Evolutionary conservation across 2,888 invertebrate genomes (phyloP).

Genomic region (Lasioglossum figueresi): DNA sequence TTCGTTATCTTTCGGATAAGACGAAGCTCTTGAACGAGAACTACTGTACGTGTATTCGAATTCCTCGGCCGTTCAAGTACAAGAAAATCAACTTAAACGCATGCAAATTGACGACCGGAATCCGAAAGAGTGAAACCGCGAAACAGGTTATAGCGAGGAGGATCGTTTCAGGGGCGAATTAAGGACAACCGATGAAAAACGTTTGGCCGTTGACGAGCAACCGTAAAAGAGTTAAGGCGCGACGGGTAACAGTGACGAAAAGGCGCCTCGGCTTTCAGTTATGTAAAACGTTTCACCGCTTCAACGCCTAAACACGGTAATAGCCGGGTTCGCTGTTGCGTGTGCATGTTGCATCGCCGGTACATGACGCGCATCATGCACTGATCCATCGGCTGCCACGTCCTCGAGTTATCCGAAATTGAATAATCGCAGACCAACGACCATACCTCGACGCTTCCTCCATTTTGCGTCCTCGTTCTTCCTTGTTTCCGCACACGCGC

Average conservation of each 20-base stretch:
- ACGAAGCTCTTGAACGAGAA: not conserved
- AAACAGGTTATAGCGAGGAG: not conserved
- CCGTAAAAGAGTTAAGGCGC: conserved; percentile 31
- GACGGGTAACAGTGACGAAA: conserved; percentile 36
- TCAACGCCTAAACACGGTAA: conserved; percentile 55
- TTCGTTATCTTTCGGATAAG: not conserved
- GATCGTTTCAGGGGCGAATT: not conserved
- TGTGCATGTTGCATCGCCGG: conserved; percentile 45
- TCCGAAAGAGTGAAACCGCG: not conserved
- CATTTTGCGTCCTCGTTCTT: not conserved
- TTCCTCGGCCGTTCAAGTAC: not conserved
- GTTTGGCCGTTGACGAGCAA: not conserved
- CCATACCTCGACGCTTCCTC: conserved; percentile 30
- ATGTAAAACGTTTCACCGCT: conserved; percentile 63
- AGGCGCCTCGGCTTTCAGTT: conserved; percentile 49
- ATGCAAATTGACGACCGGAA: not conserved
- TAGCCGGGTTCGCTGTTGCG: conserved; percentile 43
- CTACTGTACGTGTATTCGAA: not conserved
- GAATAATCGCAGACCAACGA: conserved; percentile 48
- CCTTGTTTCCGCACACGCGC: not conserved
- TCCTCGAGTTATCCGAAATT: conserved; percentile 51
- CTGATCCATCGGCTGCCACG: conserved; percentile 33
- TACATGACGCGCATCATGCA: conserved; percentile 51
- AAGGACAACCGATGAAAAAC: conserved; percentile 9
- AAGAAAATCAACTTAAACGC: not conserved